Evolutionary conservation across 1,140 invertebrate species (phyloP).

Genomic region (Solenopsis invicta): DNA sequence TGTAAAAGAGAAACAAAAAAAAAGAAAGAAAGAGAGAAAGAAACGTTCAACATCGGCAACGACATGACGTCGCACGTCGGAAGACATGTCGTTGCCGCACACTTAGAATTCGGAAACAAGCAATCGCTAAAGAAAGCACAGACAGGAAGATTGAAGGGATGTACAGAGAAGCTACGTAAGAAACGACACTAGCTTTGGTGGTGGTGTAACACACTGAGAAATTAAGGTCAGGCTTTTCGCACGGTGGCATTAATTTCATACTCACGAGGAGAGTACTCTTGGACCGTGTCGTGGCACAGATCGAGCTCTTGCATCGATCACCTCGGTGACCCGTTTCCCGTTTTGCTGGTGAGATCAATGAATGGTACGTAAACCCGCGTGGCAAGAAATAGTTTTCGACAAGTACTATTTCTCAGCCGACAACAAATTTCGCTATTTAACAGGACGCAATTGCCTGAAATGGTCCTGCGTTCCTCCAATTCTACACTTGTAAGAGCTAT

Average conservation of each 20-base stretch:
- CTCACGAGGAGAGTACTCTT: conserved; percentile 72
- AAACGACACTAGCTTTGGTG: conserved; percentile 69
- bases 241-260: conserved; percentile 68
- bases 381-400: conserved; percentile 36
- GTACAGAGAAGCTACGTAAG: conserved; percentile 72
- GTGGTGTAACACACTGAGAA: conserved; percentile 64
- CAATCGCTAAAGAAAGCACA: conserved; percentile 35
- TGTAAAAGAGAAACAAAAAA: conserved; percentile 25
- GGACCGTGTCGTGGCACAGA: conserved; percentile 69
- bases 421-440: conserved; percentile 24
- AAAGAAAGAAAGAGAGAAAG: conserved; percentile 13
- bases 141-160: conserved; percentile 19
- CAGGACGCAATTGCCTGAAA: background rate
- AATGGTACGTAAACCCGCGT: conserved; percentile 6
- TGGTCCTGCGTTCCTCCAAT: background rate
- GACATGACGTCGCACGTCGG: background rate
- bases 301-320: conserved; percentile 62
- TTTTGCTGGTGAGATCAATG: conserved; percentile 55
- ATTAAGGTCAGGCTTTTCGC: conserved; percentile 66
- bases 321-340: conserved; percentile 52
- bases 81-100: conserved; percentile 21
- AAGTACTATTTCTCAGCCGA: conserved; percentile 17
- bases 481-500: background rate
- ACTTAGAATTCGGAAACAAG: conserved; percentile 56
- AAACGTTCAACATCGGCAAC: conserved; percentile 48